Evolutionary conservation across 92 coral and sea anemone genomes (phyloP).

Genomic region (Epizoanthus rinbou): DNA sequence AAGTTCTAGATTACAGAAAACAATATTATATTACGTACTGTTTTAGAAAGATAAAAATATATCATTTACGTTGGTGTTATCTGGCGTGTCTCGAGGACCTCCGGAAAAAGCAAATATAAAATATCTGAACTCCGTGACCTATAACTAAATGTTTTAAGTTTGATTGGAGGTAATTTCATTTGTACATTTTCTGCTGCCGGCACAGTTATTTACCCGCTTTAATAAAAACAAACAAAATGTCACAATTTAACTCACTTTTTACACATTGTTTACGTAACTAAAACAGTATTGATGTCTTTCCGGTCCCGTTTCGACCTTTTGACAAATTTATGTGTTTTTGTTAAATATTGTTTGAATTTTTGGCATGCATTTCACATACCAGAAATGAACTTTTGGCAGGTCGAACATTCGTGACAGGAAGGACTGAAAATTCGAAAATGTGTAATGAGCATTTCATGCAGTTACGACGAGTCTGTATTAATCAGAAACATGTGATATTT

Average conservation of each 20-base stretch:
- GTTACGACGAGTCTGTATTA: neutral
- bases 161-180: neutral
- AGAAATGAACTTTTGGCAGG: neutral
- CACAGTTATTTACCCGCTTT: neutral
- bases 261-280: constrained; percentile 7
- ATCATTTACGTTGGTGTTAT: neutral
- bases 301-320: neutral
- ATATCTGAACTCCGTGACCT: neutral
- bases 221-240: neutral
- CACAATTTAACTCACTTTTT: neutral
- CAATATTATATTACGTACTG: neutral
- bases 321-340: neutral
- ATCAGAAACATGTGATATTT: neutral
- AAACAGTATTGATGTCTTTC: constrained; percentile 3
- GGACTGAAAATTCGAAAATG: no score
- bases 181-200: neutral
- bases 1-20: neutral
- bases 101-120: neutral
- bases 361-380: neutral
- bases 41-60: neutral
- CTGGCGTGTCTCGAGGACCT: neutral
- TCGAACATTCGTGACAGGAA: neutral
- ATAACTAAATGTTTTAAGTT: neutral
- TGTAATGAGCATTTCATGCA: neutral
- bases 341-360: neutral